phyloP scores from a whole-genome alignment of 2,797 vertebrate species.

The Pseudopleuronectes americanus region DNA sequence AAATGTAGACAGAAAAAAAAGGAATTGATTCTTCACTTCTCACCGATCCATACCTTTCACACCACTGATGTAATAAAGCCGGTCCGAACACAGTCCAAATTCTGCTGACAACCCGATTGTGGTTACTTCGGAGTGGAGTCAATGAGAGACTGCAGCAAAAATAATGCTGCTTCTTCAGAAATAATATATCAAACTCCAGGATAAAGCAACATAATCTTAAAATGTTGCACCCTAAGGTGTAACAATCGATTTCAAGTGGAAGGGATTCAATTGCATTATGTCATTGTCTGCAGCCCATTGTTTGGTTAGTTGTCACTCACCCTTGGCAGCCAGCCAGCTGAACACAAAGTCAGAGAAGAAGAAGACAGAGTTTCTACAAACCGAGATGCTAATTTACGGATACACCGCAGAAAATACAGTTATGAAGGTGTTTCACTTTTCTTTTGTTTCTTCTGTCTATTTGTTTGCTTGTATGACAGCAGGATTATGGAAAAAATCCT shows the following conservation, averaged over 20 bases:
- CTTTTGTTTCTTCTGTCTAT: background rate
- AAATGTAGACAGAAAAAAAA: conserved; percentile 53
- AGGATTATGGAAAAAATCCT: too few species aligned
- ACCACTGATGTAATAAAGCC: conserved; percentile 73
- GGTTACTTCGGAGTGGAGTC: conserved; percentile 49
- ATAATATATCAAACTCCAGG: conserved; percentile 68
- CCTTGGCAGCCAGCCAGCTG: conserved; percentile 56
- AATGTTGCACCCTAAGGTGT: conserved; percentile 77
- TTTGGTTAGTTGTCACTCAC: conserved; percentile 75
- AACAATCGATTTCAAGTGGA: conserved; percentile 77
- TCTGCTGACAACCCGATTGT: conserved; percentile 71
- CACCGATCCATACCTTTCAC: conserved; percentile 71
- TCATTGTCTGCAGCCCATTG: conserved; percentile 69
- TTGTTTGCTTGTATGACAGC: too few species aligned
- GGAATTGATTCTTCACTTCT: conserved; percentile 65
- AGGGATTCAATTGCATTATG: conserved; percentile 71
- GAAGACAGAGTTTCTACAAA: conserved; percentile 31
- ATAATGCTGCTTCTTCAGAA: conserved; percentile 78
- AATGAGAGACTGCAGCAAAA: conserved; percentile 63
- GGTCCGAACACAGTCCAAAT: conserved; percentile 57
- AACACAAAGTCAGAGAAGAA: conserved; percentile 50
- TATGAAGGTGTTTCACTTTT: background rate
- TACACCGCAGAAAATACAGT: background rate
- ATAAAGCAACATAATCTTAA: conserved; percentile 74
- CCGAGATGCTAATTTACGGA: background rate